Base-by-base conservation (phyloP, 64 coral and sea anemone genomes). In the Actinia equina region DNA sequence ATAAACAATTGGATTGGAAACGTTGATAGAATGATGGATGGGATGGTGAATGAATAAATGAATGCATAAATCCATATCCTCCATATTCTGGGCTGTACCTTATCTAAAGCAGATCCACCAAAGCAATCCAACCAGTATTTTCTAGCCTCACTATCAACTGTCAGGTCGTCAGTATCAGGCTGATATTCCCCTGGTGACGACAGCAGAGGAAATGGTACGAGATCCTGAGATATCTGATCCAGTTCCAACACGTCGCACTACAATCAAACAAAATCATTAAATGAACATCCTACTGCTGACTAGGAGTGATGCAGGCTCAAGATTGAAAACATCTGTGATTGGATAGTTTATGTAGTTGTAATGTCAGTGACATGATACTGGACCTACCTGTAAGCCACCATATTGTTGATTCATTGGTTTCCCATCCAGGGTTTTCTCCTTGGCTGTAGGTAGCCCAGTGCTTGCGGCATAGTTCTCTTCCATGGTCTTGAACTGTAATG, bases 381-480 rank as follows among this genome's bases (percentile, higher is more conserved):
- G 11, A 41, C 69, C 7, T 74, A 74, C 69, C 25, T 74, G 22
- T 12, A 74, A 2, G 18, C 22, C 23, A 74, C 12, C 13, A 5
- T 30, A 1, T 14, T 12, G n/a, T 10, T 9, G 69, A 7, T 74
- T 74, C 27, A 26, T 37, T 74, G 19, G 25, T 15, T 74, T 26
- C 12, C 69, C 69, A 74, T 26, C 69, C 69, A 25, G 12, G 7
- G 62, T n/a, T 65, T 37, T 74, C 23, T 30, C 26, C 41, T 74
- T 74, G 9, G n/a, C 15, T 14, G 92, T 79, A 16, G 93, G 86
- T 54, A 98, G 63, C 41, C 96, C 96, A 55, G 96, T 94, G 25
- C 96, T 98, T 30, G 92, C 96, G 37, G 96, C 96, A 85, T 98
- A 98, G 77, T 98, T 98, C 67, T 98, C 96, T 76, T 93, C 89